Base-by-base conservation (phyloP, 2,888 invertebrate species). In the Clostera curtula region DNA sequence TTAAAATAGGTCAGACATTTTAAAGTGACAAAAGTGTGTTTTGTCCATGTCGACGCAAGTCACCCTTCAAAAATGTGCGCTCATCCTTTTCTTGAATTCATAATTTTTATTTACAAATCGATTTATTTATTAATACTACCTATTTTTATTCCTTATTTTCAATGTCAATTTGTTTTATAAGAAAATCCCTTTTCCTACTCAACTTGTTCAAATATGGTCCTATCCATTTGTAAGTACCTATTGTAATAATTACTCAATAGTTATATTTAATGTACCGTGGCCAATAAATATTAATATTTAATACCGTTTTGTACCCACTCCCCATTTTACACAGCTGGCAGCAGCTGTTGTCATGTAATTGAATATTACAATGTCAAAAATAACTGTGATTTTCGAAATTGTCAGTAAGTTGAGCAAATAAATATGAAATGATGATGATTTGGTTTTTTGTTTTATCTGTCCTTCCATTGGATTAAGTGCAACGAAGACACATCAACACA, bases 351-450 rank as follows among this genome's bases (percentile, higher is more conserved):
- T 73, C 75, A 77, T 75, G n/a, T n/a, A n/a, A 73, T 73, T 64
- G 55, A 70, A 70, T 66, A 74, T 76, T 76, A 77, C 75, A 66
- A 75, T 77, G 80, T 82, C 80, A 77, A 80, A 74, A 75, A 71
- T 72, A 82, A 82, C 83, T 82, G 83, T 83, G 83, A 83, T 83
- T 83, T 79, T 82, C 82, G 72, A 82, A 82, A 82, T 82, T 83
- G 82, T 80, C 82, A 79, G 73, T 83, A 83, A 83, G 80, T 82
- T 82, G 82, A 83, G 80, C 75, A 77, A 82, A 79, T 83, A 82
- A 82, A 83, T n/a, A n/a, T 74, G 70, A 80, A 76, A 73, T 70
- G 72, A 82, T 72, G 70, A 49, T 50, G 37, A 48, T 24, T 15
- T 59, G 64, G 39, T 16, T 28, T 31, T 38, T 36, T 36, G 25